phyloP scores from a whole-genome alignment of 1,140 invertebrate species.

The Temnothorax curvispinosus region DNA sequence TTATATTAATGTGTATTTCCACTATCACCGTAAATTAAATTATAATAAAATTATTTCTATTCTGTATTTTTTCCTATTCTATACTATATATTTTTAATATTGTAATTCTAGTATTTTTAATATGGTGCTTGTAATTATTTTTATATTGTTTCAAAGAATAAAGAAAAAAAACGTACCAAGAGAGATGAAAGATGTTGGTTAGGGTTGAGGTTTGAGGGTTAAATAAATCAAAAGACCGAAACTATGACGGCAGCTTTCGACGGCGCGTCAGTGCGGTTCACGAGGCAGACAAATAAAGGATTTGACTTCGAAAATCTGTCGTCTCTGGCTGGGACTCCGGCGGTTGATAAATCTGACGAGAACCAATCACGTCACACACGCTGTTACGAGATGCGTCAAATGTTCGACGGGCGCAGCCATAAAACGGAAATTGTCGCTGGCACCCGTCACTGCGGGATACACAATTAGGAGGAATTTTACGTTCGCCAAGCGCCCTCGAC shows the following conservation, averaged over 20 bases:
- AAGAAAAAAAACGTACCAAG: background rate
- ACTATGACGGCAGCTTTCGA: background rate
- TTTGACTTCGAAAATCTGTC: constrained; percentile 34
- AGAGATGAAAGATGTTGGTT: background rate
- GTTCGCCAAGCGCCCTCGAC: background rate
- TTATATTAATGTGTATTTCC: background rate
- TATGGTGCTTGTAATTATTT: background rate
- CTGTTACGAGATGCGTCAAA: constrained; percentile 41
- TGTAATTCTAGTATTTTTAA: too few relatives aligned
- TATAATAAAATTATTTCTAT: background rate
- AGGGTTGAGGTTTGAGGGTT: background rate
- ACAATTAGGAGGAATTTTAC: constrained; percentile 36
- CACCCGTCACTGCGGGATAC: constrained; percentile 2
- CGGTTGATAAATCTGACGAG: constrained; percentile 31
- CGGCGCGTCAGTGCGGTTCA: background rate
- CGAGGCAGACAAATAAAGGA: constrained; percentile 11
- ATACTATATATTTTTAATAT: background rate
- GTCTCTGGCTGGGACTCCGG: background rate
- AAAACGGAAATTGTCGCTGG: constrained; percentile 17
- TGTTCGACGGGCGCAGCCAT: constrained; percentile 11
- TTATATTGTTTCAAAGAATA: background rate
- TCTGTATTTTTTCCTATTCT: too few relatives aligned
- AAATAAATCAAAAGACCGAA: background rate
- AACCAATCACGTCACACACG: constrained; percentile 15
- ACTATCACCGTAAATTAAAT: background rate